Evolutionary conservation across 2,797 vertebrate genomes (phyloP).

Genomic region (Eremophila alpestris): DNA sequence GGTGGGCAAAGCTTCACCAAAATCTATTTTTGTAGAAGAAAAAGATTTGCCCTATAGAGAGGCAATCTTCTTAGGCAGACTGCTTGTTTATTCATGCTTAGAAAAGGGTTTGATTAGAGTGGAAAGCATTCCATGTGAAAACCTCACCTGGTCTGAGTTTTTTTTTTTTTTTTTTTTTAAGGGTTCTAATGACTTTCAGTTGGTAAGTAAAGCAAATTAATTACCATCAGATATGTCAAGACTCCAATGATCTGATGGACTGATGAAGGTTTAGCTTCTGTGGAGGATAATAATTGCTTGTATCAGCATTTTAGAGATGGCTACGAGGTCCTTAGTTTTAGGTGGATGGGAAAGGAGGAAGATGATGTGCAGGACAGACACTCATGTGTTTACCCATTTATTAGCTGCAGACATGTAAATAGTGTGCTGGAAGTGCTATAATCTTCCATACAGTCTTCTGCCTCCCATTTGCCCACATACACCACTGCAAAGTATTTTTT

Average conservation of each 20-base stretch:
- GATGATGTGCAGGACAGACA: neutral
- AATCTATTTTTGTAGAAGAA: neutral
- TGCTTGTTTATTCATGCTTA: neutral
- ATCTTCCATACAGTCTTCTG: neutral
- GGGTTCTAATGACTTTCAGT: neutral
- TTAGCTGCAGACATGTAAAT: neutral
- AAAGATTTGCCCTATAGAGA: neutral
- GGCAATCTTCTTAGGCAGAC: neutral
- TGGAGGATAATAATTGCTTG: neutral
- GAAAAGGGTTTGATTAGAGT: neutral
- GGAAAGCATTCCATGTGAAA: neutral
- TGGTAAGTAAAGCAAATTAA: neutral
- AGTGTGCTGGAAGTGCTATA: neutral
- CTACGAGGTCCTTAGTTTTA: neutral
- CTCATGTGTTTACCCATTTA: neutral
- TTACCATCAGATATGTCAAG: neutral
- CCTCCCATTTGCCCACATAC: accelerated
- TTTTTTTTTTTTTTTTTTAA: neutral
- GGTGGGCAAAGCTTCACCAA: neutral
- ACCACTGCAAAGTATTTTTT: neutral
- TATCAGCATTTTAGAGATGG: neutral
- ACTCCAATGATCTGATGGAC: neutral
- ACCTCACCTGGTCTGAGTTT: neutral
- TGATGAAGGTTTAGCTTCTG: neutral
- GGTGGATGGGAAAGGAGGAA: neutral